These are phyloP conservation scores for Propithecus perrieri DNA, from an alignment of 2,797 vertebrate genomes.

Conservation along the genomic window DNA sequence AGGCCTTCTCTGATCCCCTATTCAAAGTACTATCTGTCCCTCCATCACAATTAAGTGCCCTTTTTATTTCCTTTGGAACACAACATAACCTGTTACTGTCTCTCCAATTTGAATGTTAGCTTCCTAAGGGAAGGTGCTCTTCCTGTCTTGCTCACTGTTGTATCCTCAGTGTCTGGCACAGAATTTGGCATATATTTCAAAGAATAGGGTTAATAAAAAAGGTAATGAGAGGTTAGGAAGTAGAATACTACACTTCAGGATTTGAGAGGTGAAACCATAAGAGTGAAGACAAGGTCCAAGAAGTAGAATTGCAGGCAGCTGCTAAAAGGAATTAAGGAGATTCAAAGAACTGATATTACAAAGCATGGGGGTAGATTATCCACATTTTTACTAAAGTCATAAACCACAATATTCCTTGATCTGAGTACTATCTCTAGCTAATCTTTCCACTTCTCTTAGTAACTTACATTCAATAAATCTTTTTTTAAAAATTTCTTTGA, in stretches of 20 bases:
- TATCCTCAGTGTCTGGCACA: background rate
- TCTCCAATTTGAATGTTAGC: background rate
- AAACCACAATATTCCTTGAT: background rate
- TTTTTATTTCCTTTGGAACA: background rate
- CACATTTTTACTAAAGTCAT: background rate
- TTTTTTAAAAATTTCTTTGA: background rate
- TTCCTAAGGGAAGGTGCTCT: background rate
- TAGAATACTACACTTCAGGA: background rate
- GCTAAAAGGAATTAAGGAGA: background rate
- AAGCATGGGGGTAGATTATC: background rate
- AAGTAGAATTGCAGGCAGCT: background rate
- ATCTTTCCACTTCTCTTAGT: background rate
- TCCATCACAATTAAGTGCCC: background rate
- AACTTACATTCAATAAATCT: background rate
- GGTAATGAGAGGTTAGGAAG: background rate
- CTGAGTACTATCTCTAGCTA: background rate
- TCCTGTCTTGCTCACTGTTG: background rate
- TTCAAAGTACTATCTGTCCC: background rate
- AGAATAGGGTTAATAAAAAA: background rate
- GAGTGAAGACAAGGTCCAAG: background rate
- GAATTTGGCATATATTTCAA: background rate
- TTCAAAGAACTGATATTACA: background rate
- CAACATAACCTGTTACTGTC: background rate
- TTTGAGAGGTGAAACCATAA: background rate
- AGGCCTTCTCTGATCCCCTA: background rate